Base-by-base conservation (phyloP, 2,113 vertebrate species). In the Micronisus gabar region DNA sequence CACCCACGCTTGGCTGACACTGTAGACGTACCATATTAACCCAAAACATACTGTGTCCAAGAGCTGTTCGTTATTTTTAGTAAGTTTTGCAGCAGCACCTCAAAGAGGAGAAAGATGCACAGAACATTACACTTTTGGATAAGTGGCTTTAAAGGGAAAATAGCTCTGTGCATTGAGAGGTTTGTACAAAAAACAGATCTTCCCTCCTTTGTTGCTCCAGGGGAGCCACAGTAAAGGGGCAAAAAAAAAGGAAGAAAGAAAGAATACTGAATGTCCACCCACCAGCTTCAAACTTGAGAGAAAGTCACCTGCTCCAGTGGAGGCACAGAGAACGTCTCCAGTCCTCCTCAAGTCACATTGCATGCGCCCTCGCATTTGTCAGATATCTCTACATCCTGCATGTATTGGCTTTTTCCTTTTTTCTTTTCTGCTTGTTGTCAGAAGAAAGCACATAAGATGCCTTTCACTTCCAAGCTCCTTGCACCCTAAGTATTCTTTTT, bases 311-410 rank as follows among this genome's bases (percentile, higher is more conserved):
- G 8, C n/a, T 83, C 8, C 34, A 52, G 17, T 59, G 58, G 29
- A 82, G 16, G 12, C n/a, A 50, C 7, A 65, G 27, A 56, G 26
- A 36, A 7, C 16, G 8, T 21, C 22, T 94, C 17, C 32, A 78
- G 34, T 34, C 13, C 34, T 80, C 62, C 65, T 43, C 20, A 72
- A 55, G 32, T 61, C 15, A 78, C 5, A 15, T 4, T 41, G 6
- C 5, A 12, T 30, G 13, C 1, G 1, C 12, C 12, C 10, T 75
- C 2, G 0, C 15, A 13, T 75, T 79, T 72, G 11, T 48, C 22
- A 48, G 19, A 26, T 47, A 41, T 45, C 17, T 59, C 52, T 80
- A n/a, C 12, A 43, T 15, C 7, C 10, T 65, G 7, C 9, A 19
- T n/a, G 6, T 41, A 22, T 38, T 15, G 10, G 17, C 19, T 59